These are phyloP conservation scores for Dynastes tityus DNA, from an alignment of 2,888 invertebrate species.

Conservation along the genomic window DNA sequence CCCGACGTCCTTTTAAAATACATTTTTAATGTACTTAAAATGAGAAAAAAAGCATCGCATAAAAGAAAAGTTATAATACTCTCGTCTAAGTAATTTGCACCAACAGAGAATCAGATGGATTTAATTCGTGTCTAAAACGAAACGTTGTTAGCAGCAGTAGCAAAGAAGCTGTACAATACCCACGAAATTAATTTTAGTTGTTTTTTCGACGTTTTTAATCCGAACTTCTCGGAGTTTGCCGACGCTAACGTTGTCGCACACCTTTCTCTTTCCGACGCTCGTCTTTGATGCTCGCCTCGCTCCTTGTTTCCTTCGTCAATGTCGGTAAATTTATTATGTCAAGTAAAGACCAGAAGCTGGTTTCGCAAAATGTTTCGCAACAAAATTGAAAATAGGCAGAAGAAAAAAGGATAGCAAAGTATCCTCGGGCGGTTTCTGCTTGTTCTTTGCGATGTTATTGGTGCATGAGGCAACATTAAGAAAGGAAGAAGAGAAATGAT, in stretches of 20 bases:
- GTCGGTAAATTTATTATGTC: constrained; percentile 40
- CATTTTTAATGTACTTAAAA: constrained; percentile 35
- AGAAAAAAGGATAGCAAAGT: background rate
- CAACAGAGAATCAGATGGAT: background rate
- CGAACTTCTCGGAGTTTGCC: constrained; percentile 13
- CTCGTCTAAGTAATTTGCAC: constrained; percentile 32
- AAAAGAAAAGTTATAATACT: constrained; percentile 19
- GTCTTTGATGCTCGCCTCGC: background rate
- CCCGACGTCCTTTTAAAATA: background rate
- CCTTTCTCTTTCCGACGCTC: background rate
- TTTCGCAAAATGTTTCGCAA: constrained; percentile 34
- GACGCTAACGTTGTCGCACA: constrained; percentile 7
- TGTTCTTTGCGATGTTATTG: constrained; percentile 22
- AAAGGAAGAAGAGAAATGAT: constrained; percentile 45
- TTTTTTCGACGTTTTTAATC: constrained; percentile 33
- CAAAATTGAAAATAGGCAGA: constrained; percentile 26
- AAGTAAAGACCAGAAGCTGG: constrained; percentile 26
- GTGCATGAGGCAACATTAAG: constrained; percentile 28
- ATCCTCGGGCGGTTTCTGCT: constrained; percentile 28
- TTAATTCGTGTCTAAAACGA: constrained; percentile 27
- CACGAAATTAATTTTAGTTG: constrained; percentile 41
- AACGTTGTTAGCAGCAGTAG: constrained; percentile 16
- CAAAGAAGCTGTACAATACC: constrained; percentile 17
- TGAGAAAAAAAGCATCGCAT: constrained; percentile 7
- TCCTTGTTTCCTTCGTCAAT: constrained; percentile 34